Percentiles rank a stretch among this genome's conserved stretches.
Evolutionary conservation across 2,113 vertebrate genomes (phyloP).

Genomic region (Oenanthe oenanthe): DNA sequence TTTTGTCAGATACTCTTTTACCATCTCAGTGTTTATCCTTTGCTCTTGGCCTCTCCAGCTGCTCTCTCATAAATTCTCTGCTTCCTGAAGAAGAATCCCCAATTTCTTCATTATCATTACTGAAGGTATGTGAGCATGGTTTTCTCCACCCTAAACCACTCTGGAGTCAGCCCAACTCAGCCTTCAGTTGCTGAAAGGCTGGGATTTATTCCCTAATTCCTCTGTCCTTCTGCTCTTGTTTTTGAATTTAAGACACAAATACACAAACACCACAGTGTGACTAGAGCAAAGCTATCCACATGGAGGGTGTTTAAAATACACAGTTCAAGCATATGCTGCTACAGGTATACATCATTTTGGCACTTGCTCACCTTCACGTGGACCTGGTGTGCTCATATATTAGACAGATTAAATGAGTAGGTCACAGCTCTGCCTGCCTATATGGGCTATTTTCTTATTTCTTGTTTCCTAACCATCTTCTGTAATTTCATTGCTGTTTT

Average conservation of each 20-base stretch:
- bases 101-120: conserved; percentile 52
- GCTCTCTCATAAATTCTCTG: conserved; percentile 54
- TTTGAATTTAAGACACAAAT: conserved; percentile 27
- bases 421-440: background rate
- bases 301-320: background rate
- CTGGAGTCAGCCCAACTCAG: conserved; percentile 17
- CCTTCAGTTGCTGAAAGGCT: background rate
- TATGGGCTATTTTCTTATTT: background rate
- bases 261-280: background rate
- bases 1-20: conserved; percentile 62
- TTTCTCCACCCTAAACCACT: background rate
- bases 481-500: background rate
- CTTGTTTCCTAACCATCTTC: background rate
- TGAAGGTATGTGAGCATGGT: background rate
- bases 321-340: background rate
- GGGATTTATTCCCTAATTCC: conserved; percentile 32
- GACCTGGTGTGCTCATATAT: background rate
- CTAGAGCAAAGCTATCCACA: background rate
- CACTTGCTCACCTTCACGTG: background rate
- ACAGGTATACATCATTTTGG: background rate
- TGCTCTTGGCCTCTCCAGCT: conserved; percentile 59
- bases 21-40: conserved; percentile 58
- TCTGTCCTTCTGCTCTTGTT: conserved; percentile 25
- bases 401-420: background rate
- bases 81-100: conserved; percentile 34